Evolutionary conservation across 2,113 vertebrate genomes (phyloP), one percentile per base, ranked within the genome.

Genomic region (Hyaena hyaena): DNA sequence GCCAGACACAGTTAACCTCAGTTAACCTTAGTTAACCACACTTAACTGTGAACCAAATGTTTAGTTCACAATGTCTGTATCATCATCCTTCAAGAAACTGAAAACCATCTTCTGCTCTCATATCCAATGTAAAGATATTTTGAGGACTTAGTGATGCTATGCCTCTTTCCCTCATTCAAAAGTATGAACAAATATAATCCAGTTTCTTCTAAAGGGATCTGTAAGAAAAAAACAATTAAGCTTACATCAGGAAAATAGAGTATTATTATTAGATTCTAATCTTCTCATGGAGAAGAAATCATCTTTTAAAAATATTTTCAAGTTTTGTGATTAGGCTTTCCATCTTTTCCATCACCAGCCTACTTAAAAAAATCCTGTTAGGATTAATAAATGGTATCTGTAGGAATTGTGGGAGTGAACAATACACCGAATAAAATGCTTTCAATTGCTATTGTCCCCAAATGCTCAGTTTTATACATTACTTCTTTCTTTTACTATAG

Each of bases 401-500:
- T 85, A 84, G 21, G 65, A 39, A 35, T 97, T 95, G n/a, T 74
- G 71, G 45, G 58, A 1, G 2, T 43, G 3, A 28, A 55, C 12
- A 77, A 24, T 48, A 68, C 15, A 66, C 5, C 77, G 8, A 84
- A 23, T 74, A 85, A 83, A 93, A 65, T 92, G 4, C 3, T 85
- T 96, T 95, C 11, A 76, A 39, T 92, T 95, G 93, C 10, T 74
- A 35, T 87, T 96, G 4, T 1, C 48, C 3, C 39, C 5, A 65
- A 84, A n/a, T 93, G 23, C 19, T n/a, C 53, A 88, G 21, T 73
- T 88, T 83, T 48, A 80, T 71, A 26, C 39, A 79, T 68, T 53
- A 87, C 50, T 94, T 88, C 21, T 79, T 2, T 81, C 66, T 35
- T 76, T 88, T 85, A 92, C 84, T 89, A 33, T 92, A 74, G 50